These are phyloP conservation scores for Tetramorium bicarinatum DNA, from an alignment of 2,888 invertebrate species.

Conservation along the genomic window DNA sequence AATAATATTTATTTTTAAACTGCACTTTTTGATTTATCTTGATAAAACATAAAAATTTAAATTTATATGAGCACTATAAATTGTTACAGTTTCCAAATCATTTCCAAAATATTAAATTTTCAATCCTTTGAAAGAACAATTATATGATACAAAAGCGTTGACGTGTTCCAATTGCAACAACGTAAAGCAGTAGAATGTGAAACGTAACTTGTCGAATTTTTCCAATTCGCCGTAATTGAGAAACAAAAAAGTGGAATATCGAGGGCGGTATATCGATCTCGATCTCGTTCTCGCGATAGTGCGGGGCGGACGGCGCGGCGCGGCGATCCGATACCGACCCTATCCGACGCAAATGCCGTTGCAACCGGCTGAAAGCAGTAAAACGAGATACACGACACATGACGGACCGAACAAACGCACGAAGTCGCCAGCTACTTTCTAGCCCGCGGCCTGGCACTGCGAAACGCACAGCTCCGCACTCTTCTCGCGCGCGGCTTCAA, in stretches of 20 bases:
- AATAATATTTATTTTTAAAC: slow-evolving; percentile 10
- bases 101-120: not conserved
- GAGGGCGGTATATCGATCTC: not conserved
- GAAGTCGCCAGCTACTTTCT: slow-evolving; percentile 80
- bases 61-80: not conserved
- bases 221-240: not conserved
- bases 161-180: not conserved
- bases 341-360: slow-evolving; percentile 67
- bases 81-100: not conserved
- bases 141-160: not conserved
- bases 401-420: slow-evolving; percentile 70
- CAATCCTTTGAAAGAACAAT: not conserved
- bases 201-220: not conserved
- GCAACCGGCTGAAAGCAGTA: slow-evolving; percentile 52
- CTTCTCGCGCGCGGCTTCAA: slow-evolving; percentile 55
- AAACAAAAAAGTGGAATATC: not conserved
- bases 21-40: not conserved
- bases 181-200: not conserved
- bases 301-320: not conserved
- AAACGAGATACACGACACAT: slow-evolving; percentile 61
- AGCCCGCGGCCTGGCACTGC: slow-evolving; percentile 78
- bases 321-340: slow-evolving; percentile 32
- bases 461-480: slow-evolving; percentile 61
- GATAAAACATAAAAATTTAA: not conserved
- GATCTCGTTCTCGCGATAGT: slow-evolving; percentile 24